phyloP scores from a whole-genome alignment of 1,140 invertebrate genomes.

The Meloidogyne chitwoodi region DNA sequence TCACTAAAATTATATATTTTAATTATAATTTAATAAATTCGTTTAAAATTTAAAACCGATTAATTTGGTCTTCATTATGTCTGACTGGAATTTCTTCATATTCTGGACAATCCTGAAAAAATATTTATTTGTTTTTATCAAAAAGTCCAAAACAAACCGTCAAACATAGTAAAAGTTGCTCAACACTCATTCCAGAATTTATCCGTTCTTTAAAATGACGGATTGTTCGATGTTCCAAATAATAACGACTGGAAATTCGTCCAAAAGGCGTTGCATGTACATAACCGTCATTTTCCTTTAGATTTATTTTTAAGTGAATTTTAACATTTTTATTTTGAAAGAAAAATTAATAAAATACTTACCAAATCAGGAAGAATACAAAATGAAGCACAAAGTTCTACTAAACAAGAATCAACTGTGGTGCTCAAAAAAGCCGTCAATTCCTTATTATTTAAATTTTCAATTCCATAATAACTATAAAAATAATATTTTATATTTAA shows the following conservation, averaged over 20 bases:
- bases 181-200: conserved; percentile 65
- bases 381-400: conserved; percentile 70
- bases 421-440: conserved; percentile 68
- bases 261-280: conserved; percentile 73
- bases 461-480: conserved; percentile 74
- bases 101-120: conserved; percentile 73
- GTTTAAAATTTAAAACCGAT: conserved; percentile 67
- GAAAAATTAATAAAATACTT: neutral
- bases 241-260: conserved; percentile 90
- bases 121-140: neutral
- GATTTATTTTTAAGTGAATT: neutral
- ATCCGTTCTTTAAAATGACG: conserved; percentile 74
- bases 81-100: conserved; percentile 89
- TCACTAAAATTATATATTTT: conserved; percentile 23
- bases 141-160: conserved; percentile 62
- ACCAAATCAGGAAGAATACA: conserved; percentile 70
- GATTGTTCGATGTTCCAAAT: conserved; percentile 87
- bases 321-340: neutral
- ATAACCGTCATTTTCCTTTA: conserved; percentile 30
- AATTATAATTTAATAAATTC: no score
- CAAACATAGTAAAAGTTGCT: conserved; percentile 76
- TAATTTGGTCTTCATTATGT: conserved; percentile 93
- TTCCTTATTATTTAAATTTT: conserved; percentile 71
- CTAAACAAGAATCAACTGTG: conserved; percentile 75
- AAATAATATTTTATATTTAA: no score